Conservation (phyloP, 2,888 invertebrate species). For the Aphodius granarius region DNA sequence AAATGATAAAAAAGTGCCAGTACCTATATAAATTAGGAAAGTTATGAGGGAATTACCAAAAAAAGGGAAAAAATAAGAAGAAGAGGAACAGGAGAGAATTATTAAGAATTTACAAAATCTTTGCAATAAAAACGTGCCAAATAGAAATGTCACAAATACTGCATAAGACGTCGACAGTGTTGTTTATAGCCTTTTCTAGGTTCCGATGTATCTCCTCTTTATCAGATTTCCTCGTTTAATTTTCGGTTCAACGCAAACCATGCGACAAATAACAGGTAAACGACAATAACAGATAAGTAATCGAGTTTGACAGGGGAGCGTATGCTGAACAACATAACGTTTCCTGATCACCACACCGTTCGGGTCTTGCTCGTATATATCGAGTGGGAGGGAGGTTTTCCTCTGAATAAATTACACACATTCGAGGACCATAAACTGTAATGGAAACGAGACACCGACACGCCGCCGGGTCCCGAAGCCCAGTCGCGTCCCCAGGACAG, state of each 20-base stretch:
- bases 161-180: too few relatives aligned
- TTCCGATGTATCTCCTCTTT: too few relatives aligned
- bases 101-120: too few relatives aligned
- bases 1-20: too few relatives aligned
- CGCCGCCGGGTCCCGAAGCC: slow-evolving; percentile 5
- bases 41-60: too few relatives aligned
- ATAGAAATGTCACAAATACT: too few relatives aligned
- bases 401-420: slow-evolving; percentile 39
- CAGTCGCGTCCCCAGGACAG: not conserved
- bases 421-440: slow-evolving; percentile 39
- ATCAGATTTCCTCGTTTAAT: too few relatives aligned
- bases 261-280: not conserved
- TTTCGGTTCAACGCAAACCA: not conserved
- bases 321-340: slow-evolving; percentile 21
- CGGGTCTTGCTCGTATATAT: not conserved
- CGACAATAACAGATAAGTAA: not conserved
- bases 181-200: too few relatives aligned
- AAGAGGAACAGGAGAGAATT: too few relatives aligned
- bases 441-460: slow-evolving; percentile 30
- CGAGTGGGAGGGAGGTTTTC: not conserved
- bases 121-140: too few relatives aligned
- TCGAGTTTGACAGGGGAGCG: not conserved
- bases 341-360: not conserved
- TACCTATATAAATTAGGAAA: too few relatives aligned
- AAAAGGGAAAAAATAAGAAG: too few relatives aligned